phyloP scores from a whole-genome alignment of 2,113 vertebrate genomes.

The Osmerus mordax region DNA sequence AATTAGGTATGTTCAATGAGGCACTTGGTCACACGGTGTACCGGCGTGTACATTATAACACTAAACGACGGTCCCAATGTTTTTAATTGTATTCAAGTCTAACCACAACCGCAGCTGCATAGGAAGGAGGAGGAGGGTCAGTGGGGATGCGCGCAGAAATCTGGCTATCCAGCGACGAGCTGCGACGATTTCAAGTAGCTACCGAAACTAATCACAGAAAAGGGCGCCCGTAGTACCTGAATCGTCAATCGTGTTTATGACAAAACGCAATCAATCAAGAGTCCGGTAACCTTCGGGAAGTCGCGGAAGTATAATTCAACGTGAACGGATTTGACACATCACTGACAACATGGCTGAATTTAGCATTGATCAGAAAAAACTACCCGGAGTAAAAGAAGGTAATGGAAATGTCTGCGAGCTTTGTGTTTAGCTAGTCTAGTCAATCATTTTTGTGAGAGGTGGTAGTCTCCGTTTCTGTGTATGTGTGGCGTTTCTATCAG shows the following conservation, averaged over 20 bases:
- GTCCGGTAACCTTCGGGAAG: slow-evolving; percentile 57
- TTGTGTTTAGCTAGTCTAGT: background rate
- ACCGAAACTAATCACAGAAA: slow-evolving; percentile 66
- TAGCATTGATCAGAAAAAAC: slow-evolving; percentile 75
- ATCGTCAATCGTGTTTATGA: slow-evolving; percentile 64
- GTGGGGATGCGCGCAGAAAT: slow-evolving; percentile 33
- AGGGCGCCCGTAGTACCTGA: slow-evolving; percentile 48
- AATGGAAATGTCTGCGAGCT: slow-evolving; percentile 27
- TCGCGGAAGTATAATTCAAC: slow-evolving; percentile 53
- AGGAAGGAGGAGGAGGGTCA: background rate
- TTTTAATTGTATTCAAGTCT: too few species aligned
- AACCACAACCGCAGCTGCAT: slow-evolving; percentile 3
- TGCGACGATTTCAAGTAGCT: slow-evolving; percentile 7
- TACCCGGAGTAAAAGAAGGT: slow-evolving; percentile 80
- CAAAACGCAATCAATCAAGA: slow-evolving; percentile 58
- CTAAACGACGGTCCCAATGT: too few species aligned
- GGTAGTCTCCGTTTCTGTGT: too few species aligned
- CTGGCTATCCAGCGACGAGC: slow-evolving; percentile 42
- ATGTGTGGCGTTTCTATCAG: too few species aligned
- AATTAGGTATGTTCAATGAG: too few species aligned
- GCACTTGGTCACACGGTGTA: too few species aligned
- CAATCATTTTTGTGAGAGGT: background rate
- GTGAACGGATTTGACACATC: slow-evolving; percentile 46
- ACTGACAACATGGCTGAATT: slow-evolving; percentile 75
- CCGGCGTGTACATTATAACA: too few species aligned